Percentiles rank a stretch among this genome's conserved stretches.
These are phyloP conservation scores for Orthonyx spaldingii DNA, from an alignment of 2,113 vertebrate genomes.

Conservation along the genomic window DNA sequence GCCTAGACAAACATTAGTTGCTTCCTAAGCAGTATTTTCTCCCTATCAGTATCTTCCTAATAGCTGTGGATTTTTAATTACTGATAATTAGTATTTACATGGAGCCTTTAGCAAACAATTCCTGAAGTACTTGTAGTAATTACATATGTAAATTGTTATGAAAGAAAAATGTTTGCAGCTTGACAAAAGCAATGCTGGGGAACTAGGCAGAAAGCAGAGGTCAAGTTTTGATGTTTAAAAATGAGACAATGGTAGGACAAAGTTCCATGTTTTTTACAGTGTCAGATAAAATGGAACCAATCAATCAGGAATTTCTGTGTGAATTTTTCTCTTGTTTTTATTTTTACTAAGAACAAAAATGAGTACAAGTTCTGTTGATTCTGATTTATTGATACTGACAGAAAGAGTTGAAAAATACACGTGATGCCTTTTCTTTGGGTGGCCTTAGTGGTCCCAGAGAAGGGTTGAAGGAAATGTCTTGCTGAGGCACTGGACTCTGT, in stretches of 20 bases:
- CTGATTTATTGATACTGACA: not conserved
- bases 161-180: slow-evolving; percentile 43
- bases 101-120: slow-evolving; percentile 78
- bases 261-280: not conserved
- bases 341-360: not conserved
- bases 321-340: not conserved
- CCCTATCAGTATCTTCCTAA: slow-evolving; percentile 72
- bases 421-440: not conserved
- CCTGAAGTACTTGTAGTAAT: slow-evolving; percentile 75
- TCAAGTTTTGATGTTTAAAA: slow-evolving; percentile 6
- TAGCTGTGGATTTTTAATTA: slow-evolving; percentile 79
- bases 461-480: not conserved
- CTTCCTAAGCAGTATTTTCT: slow-evolving; percentile 70
- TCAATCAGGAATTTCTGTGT: not conserved
- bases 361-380: not conserved
- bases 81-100: slow-evolving; percentile 85
- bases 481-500: not conserved
- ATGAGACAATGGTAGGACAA: not conserved
- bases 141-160: slow-evolving; percentile 74
- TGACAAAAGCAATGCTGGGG: slow-evolving; percentile 24
- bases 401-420: not conserved
- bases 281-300: not conserved
- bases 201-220: slow-evolving; percentile 1
- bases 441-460: not conserved
- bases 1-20: slow-evolving; percentile 29